Percentiles rank a stretch among this genome's conserved stretches.
These are phyloP conservation scores for Oenanthe oenanthe DNA, from an alignment of 2,113 vertebrate genomes.

Conservation along the genomic window DNA sequence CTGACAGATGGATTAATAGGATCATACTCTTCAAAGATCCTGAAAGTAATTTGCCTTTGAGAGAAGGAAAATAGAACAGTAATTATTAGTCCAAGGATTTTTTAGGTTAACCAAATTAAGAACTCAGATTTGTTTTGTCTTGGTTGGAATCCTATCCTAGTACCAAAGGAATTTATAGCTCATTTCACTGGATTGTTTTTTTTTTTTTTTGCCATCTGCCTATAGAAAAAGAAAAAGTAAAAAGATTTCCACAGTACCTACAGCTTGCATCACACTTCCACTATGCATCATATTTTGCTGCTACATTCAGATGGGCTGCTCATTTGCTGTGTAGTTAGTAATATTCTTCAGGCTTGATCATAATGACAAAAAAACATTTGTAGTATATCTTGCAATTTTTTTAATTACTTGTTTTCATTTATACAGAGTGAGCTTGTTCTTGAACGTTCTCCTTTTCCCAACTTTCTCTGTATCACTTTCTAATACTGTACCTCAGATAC, in stretches of 20 bases:
- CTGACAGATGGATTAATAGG: neutral
- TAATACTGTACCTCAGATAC: neutral
- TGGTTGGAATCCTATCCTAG: conserved; percentile 6
- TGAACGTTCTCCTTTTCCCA: neutral
- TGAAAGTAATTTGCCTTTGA: neutral
- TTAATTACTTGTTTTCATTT: neutral
- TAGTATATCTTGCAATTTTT: neutral
- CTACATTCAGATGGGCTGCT: neutral
- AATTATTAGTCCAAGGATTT: conserved; percentile 21
- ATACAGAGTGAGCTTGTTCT: neutral
- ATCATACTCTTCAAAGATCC: neutral
- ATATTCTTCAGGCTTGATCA: neutral
- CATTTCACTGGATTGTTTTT: neutral
- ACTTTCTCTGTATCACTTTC: neutral
- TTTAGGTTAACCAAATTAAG: conserved; percentile 33
- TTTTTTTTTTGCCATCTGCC: conserved; percentile 20
- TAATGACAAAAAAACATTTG: neutral
- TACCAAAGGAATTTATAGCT: conserved; percentile 22
- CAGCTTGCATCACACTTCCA: neutral
- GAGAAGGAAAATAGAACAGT: neutral
- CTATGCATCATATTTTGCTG: neutral
- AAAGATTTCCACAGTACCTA: neutral
- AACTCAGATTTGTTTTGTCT: neutral
- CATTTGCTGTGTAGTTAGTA: neutral
- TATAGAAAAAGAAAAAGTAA: neutral